These are phyloP conservation scores for Ctenoplectra terminalis DNA, from an alignment of 1,140 invertebrate genomes.

Conservation along the genomic window DNA sequence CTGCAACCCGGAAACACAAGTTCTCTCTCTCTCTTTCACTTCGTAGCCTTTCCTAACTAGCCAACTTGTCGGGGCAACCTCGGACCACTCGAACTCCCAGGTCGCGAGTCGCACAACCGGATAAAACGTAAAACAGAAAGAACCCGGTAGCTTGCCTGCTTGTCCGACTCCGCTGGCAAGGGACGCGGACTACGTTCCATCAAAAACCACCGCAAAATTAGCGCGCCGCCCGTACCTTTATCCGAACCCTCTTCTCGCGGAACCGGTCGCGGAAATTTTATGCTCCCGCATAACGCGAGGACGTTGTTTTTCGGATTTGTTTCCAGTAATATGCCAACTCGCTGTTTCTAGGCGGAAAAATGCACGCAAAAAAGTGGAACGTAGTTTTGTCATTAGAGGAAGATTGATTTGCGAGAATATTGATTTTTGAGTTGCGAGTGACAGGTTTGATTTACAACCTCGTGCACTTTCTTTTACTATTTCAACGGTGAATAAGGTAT, in stretches of 20 bases:
- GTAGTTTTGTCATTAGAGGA: neutral
- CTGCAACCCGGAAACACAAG: slow-evolving; percentile 11
- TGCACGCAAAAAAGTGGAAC: no score
- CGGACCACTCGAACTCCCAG: neutral
- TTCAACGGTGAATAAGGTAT: neutral
- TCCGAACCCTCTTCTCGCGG: neutral
- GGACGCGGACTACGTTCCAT: slow-evolving; percentile 15
- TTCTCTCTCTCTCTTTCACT: neutral
- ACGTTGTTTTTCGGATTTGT: neutral
- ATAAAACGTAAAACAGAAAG: slow-evolving; percentile 10
- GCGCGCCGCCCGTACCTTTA: neutral
- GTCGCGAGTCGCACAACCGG: slow-evolving; percentile 2
- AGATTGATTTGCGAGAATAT: neutral
- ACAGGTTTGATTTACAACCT: neutral
- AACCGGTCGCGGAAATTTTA: neutral
- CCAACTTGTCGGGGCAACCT: neutral
- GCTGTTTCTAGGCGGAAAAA: no score
- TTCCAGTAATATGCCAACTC: neutral
- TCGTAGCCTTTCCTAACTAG: slow-evolving; percentile 8
- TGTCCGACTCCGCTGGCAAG: neutral
- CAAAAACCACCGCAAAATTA: slow-evolving; percentile 18
- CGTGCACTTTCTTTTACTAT: neutral
- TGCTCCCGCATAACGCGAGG: neutral
- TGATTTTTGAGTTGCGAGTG: neutral
- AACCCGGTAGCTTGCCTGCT: neutral